Base-by-base conservation (phyloP, 2,888 invertebrate species). In the Hecatera dysodea region DNA sequence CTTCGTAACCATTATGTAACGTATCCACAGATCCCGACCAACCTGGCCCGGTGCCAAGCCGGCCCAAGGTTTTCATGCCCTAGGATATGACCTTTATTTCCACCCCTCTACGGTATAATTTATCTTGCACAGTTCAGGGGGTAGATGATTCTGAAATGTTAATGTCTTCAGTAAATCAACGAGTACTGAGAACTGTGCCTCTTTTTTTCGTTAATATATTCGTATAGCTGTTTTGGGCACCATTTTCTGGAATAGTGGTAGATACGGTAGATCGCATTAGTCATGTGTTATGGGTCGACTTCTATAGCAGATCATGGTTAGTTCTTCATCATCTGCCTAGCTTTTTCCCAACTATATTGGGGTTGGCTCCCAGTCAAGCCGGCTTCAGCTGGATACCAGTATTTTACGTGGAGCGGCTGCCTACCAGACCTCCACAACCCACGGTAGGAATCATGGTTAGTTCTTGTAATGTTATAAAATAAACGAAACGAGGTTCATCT, bases 1-100 rank as follows among this genome's bases (percentile, higher is more conserved):
- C 78, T 85, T 71, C 81, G 75, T 77, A 72, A 85, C 56, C 62
- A 55, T 85, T 85, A 80, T 44, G 67, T 79, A 84, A 83, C 76
- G 73, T 56, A 77, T 80, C 74, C 75, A 71, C 65, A 78, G 66
- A 71, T 83, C 73, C 67, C 66, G 60, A 76, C 72, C 36, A 69
- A 44, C 29, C 56, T 85, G 86, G 85, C 82, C 7, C 64, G 17
- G 27, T 39, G 84, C 85, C 85, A 85, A 84, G 29, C 59, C 50
- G 27, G 55, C 57, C 70, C 56, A 63, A 73, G 55, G 57, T 75
- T 72, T 65, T 56, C 46, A 71, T 55, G 39, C 56, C 55, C 39
- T 53, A 65, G 72, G 72, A 74, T 77, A 56, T 80, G 82, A 77
- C 68, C 86, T 72, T 64, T 82, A 83, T 85, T 72, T 67, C 72